A percentile compares a stretch with the other conserved stretches of the same genome.
These are phyloP conservation scores for Malachius bipustulatus DNA, from an alignment of 2,888 invertebrate genomes.

Conservation along the genomic window DNA sequence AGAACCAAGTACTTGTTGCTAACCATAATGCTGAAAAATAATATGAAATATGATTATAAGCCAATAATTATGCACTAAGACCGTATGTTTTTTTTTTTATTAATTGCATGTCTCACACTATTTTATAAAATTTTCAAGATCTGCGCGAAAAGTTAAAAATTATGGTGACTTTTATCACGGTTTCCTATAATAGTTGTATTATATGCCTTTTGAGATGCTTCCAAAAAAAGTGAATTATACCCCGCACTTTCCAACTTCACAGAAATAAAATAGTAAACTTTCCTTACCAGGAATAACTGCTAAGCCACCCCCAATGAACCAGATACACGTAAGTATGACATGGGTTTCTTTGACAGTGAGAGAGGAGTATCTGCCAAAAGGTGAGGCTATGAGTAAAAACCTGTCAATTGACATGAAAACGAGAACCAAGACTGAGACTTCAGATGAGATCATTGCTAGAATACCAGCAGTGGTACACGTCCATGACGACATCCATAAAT, in stretches of 20 bases:
- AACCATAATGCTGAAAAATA: slow-evolving; percentile 40
- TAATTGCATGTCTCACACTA: too few species aligned
- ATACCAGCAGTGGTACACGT: slow-evolving; percentile 48
- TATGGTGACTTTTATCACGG: too few species aligned
- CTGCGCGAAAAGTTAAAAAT: too few species aligned
- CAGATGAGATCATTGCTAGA: slow-evolving; percentile 52
- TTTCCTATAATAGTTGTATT: too few species aligned
- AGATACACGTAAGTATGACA: slow-evolving; percentile 42
- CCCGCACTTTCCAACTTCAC: too few species aligned
- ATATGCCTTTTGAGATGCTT: too few species aligned
- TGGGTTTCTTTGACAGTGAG: slow-evolving; percentile 42
- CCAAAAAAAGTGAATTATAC: too few species aligned
- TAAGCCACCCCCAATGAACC: slow-evolving; percentile 45
- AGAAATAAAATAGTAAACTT: too few species aligned
- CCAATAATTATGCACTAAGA: too few species aligned
- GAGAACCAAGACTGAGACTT: slow-evolving; percentile 55
- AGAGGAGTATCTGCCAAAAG: slow-evolving; percentile 42
- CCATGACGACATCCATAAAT: slow-evolving; percentile 52
- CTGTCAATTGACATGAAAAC: slow-evolving; percentile 58
- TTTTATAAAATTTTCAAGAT: too few species aligned
- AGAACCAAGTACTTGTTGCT: slow-evolving; percentile 48
- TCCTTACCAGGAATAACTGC: slow-evolving; percentile 45
- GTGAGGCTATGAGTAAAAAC: slow-evolving; percentile 49
- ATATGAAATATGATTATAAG: too few species aligned
- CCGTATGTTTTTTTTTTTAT: too few species aligned